phyloP scores from a whole-genome alignment of 2,797 vertebrate genomes.

The Danionella dracula region DNA sequence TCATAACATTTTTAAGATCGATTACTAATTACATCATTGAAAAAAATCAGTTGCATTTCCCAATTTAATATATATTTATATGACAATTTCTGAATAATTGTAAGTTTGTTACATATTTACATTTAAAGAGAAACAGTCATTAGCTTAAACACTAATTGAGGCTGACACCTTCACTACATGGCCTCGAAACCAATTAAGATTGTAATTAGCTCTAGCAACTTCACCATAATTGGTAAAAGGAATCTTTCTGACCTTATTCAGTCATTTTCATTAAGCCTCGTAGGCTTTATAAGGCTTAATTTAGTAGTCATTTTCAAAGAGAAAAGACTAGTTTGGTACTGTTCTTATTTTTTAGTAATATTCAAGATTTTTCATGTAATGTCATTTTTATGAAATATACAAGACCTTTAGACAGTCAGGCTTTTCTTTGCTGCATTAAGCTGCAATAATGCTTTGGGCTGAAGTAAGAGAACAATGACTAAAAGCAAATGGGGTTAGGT shows the following conservation, averaged over 20 bases:
- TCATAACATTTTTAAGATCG: too few relatives aligned
- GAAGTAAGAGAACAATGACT: too few relatives aligned
- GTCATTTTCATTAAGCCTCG: not conserved
- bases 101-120: too few relatives aligned
- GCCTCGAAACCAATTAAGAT: not conserved
- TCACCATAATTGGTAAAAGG: not conserved
- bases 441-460: too few relatives aligned
- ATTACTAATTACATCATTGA: too few relatives aligned
- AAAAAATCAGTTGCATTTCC: too few relatives aligned
- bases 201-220: constrained; percentile 5
- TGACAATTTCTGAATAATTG: too few relatives aligned
- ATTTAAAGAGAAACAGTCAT: not conserved
- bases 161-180: not conserved
- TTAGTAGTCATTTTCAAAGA: not conserved
- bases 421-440: too few relatives aligned
- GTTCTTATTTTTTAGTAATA: not conserved
- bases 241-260: not conserved
- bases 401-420: too few relatives aligned
- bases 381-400: not conserved
- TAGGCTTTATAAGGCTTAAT: not conserved
- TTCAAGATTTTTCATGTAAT: not conserved
- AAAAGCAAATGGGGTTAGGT: too few relatives aligned
- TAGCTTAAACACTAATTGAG: not conserved
- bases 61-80: too few relatives aligned
- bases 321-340: not conserved